phyloP scores from a whole-genome alignment of 1,140 invertebrate species.

The Drosophila baimaii region DNA sequence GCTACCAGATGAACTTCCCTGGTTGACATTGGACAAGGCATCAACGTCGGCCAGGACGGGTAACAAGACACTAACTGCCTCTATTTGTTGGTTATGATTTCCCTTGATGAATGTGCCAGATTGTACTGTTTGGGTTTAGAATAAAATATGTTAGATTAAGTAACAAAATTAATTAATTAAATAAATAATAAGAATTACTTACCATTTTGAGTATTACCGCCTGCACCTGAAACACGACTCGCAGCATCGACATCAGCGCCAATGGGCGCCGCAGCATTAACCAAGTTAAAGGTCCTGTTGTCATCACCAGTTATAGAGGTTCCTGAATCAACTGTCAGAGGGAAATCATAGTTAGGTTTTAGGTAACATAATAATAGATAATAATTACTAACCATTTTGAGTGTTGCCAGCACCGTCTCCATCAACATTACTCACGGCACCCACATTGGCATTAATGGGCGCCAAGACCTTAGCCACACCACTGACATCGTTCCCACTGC shows the following conservation, averaged over 20 bases:
- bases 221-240: not conserved
- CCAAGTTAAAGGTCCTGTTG: not conserved
- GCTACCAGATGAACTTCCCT: not conserved
- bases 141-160: not conserved
- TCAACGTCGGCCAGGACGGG: not conserved
- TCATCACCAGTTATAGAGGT: not conserved
- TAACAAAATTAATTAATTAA: not conserved
- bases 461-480: not conserved
- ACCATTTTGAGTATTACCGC: not conserved
- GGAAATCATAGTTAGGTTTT: not conserved
- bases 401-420: not conserved
- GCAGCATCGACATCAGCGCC: not conserved
- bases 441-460: constrained; percentile 7
- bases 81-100: not conserved
- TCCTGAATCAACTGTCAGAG: not conserved
- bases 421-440: not conserved
- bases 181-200: not conserved
- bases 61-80: not conserved
- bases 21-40: not conserved
- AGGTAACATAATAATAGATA: not conserved
- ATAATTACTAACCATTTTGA: not conserved
- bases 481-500: not conserved
- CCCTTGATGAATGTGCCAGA: constrained; percentile 5
- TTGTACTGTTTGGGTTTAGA: not conserved
- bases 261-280: not conserved